Evolutionary conservation across 1,140 invertebrate genomes (phyloP), one percentile per base, ranked within the genome.

Genomic region (Leptestheria dahalacensis): DNA sequence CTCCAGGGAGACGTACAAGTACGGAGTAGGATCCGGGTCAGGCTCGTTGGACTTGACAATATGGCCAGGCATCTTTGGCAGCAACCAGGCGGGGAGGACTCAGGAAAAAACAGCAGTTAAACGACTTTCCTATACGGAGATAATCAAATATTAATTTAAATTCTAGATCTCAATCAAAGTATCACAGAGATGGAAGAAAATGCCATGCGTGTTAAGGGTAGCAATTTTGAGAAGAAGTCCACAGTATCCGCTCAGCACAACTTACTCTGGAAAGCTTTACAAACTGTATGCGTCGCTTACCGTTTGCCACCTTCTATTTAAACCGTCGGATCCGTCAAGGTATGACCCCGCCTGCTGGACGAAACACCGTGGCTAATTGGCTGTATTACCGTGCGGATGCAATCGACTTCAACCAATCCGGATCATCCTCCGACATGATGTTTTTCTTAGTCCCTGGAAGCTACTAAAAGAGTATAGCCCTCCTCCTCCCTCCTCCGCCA

Each of bases 21-120:
- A 95, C 69, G 88, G 86, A 72, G 87, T 86, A 71, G 91, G 90
- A 85, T 94, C 91, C 75, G 90, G 90, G 80, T 94, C 90, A 0
- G 69, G 66, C 24, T 66, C 68, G 53, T 64, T 63, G 52, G 59
- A 62, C 60, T 68, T 69, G 33, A 64, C 61, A 10, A 67, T 59
- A 55, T 64, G 63, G 56, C 64, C 64, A 21, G 65, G 65, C 65
- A 66, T 66, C n/a, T 48, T 64, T 63, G 33, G 15, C 33, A 41
- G 33, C 15, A 41, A 41, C 33, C 6, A 41, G 6, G 6, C 33
- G 15, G 15, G 6, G 33, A 6, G 33, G 15, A 15, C 6, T 41
- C 15, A 9, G 6, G 33, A 15, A 41, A 41, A 20, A 28, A 21
- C 28, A 50, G 26, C 20, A 18, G 48, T 52, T 26, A 26, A 26